phyloP scores from a whole-genome alignment of 1,140 invertebrate species.

The Wasmannia auropunctata region DNA sequence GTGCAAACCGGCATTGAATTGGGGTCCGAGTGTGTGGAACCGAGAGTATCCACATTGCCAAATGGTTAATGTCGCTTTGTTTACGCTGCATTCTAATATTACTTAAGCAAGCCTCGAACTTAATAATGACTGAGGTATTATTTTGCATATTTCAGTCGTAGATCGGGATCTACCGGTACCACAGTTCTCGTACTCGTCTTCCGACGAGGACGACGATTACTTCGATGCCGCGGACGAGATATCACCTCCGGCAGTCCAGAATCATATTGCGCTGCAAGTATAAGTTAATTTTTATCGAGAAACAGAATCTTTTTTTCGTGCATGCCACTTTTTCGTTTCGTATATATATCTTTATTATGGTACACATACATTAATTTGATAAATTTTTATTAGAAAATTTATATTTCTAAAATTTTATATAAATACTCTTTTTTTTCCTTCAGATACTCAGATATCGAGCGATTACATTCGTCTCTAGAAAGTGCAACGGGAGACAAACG shows the following conservation, averaged over 20 bases:
- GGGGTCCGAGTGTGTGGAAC: conserved; percentile 87
- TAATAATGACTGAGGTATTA: not conserved
- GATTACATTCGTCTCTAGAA: conserved; percentile 59
- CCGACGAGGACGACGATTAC: conserved; percentile 98
- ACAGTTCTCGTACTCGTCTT: conserved; percentile 97
- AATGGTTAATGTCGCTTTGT: conserved; percentile 76
- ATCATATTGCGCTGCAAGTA: conserved; percentile 66
- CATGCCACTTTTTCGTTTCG: not conserved
- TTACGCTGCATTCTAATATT: not conserved
- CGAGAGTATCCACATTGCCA: conserved; percentile 73
- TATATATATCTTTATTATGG: too few species aligned
- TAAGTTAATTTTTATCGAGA: conserved; percentile 5
- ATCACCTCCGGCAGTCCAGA: conserved; percentile 80
- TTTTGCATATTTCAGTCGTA: conserved; percentile 55
- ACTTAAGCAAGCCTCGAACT: not conserved
- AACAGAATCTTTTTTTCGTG: not conserved
- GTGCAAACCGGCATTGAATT: conserved; percentile 88
- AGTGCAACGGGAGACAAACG: conserved; percentile 62
- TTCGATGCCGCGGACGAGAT: conserved; percentile 96
- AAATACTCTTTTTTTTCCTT: conserved; percentile 65
- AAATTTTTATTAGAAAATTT: not conserved
- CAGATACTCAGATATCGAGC: conserved; percentile 77
- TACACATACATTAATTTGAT: not conserved
- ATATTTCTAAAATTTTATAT: not conserved
- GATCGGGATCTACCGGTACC: conserved; percentile 89